Conservation (phyloP, 2,797 vertebrate species). For the Eleutherodactylus coqui region DNA sequence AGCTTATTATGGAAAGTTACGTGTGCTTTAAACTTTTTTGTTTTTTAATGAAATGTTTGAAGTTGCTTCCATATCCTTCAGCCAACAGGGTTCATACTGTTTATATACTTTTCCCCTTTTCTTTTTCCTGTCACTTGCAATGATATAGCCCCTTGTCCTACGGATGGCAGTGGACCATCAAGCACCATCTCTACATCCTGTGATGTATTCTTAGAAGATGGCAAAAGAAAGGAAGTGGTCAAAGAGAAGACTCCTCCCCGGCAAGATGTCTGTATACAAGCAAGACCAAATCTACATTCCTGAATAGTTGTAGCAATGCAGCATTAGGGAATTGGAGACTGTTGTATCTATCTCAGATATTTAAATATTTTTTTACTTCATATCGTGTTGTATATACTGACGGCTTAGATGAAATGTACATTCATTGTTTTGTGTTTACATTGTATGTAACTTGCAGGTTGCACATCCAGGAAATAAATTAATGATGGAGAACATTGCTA, state of each 20-base stretch:
- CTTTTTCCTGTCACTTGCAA: neutral
- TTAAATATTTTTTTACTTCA: conserved; percentile 59
- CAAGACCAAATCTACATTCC: conserved; percentile 65
- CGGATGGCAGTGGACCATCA: conserved; percentile 71
- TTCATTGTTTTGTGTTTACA: conserved; percentile 51
- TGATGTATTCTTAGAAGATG: conserved; percentile 58
- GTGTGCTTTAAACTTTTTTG: too few species aligned
- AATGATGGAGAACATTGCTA: neutral
- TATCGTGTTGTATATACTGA: conserved; percentile 45
- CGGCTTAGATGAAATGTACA: conserved; percentile 26
- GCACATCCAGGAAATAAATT: neutral
- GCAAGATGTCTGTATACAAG: conserved; percentile 69
- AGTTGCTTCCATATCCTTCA: too few species aligned
- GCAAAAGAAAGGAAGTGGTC: neutral
- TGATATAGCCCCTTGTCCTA: conserved; percentile 18
- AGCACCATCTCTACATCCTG: conserved; percentile 50
- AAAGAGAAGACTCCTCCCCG: conserved; percentile 52
- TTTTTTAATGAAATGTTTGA: too few species aligned
- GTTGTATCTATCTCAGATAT: conserved; percentile 68
- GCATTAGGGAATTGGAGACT: conserved; percentile 26
- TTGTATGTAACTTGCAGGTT: conserved; percentile 26
- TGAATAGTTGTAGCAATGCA: conserved; percentile 38
- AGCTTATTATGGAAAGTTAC: too few species aligned
- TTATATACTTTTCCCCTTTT: neutral
- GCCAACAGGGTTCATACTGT: too few species aligned